phyloP scores from a whole-genome alignment of 1,140 invertebrate species.

The Drosophila bipectinata region DNA sequence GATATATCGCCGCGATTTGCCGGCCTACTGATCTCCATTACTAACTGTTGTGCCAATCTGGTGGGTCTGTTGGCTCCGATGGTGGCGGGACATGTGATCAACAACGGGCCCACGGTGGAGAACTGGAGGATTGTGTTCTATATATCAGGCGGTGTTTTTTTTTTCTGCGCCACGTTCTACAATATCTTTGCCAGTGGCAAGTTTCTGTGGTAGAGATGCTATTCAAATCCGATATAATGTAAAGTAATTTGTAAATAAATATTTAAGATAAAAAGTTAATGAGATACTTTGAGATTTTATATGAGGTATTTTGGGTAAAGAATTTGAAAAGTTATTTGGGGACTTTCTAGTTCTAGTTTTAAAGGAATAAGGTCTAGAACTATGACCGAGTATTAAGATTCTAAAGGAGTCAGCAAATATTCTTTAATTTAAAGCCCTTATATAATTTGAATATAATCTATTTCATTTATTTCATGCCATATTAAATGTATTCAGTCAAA shows the following conservation, averaged over 20 bases:
- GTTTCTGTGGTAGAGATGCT: constrained; percentile 22
- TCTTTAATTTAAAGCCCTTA: not conserved
- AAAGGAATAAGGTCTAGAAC: too few relatives aligned
- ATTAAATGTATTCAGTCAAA: constrained; percentile 46
- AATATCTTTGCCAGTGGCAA: constrained; percentile 91
- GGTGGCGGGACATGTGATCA: constrained; percentile 87
- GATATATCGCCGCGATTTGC: constrained; percentile 96
- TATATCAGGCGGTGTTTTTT: constrained; percentile 90
- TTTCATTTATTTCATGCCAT: constrained; percentile 6
- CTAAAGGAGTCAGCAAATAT: too few relatives aligned
- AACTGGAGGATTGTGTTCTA: constrained; percentile 94
- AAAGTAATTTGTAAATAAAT: too few relatives aligned
- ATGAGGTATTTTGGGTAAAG: too few relatives aligned
- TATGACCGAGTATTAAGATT: too few relatives aligned
- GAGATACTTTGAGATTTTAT: too few relatives aligned
- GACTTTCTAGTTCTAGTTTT: too few relatives aligned
- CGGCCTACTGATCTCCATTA: constrained; percentile 95
- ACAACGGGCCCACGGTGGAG: not conserved
- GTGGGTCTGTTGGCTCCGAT: constrained; percentile 94
- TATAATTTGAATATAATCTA: not conserved
- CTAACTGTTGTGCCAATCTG: constrained; percentile 95
- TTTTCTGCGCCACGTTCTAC: constrained; percentile 90
- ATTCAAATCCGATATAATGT: not conserved
- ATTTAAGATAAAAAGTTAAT: too few relatives aligned
- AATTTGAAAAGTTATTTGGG: too few relatives aligned